Conservation (phyloP, 2,888 invertebrate species). For the Himalopsyche japonica region DNA sequence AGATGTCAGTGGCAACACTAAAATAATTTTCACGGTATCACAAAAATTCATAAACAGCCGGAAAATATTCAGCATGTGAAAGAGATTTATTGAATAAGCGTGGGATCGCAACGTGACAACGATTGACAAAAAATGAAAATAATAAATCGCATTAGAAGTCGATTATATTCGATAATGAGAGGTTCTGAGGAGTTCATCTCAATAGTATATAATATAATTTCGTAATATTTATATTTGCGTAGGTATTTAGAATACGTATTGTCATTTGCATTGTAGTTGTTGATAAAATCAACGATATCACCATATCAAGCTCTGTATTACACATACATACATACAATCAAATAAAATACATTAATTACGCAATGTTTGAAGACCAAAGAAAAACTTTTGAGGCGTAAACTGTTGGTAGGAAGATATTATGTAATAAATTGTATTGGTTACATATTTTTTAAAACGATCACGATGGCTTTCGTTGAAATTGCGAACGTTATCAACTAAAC, state of each 20-base stretch:
- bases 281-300: not conserved
- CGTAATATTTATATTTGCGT: not conserved
- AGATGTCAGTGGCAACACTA: not conserved
- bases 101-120: not conserved
- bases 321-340: not conserved
- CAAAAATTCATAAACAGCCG: not conserved
- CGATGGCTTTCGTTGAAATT: too few relatives aligned
- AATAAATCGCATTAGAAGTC: not conserved
- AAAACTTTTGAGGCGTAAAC: too few relatives aligned
- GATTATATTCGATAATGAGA: not conserved
- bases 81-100: not conserved
- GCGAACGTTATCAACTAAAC: too few relatives aligned
- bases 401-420: too few relatives aligned
- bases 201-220: not conserved
- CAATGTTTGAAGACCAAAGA: not conserved
- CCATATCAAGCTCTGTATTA: not conserved
- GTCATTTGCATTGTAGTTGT: not conserved
- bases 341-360: not conserved
- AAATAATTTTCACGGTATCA: not conserved
- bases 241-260: not conserved
- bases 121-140: not conserved
- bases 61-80: not conserved
- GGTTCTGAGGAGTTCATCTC: not conserved
- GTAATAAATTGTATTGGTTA: too few relatives aligned
- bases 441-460: too few relatives aligned